Base-by-base conservation (phyloP, 2,888 invertebrate species). In the Tipula lateralis region DNA sequence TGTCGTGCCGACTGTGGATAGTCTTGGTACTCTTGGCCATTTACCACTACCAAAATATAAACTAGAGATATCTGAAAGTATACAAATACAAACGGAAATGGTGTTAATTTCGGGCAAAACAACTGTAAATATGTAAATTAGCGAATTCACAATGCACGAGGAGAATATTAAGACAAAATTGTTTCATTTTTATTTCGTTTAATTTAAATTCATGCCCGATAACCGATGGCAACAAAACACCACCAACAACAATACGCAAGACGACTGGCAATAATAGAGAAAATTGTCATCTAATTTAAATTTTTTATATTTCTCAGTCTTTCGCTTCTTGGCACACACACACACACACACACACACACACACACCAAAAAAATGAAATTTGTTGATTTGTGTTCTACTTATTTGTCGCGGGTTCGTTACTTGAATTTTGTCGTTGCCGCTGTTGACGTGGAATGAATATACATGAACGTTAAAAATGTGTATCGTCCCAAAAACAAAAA, bases 1-100 rank as follows among this genome's bases (percentile, higher is more conserved):
- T 89, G 86, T 83, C 90, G 87, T 12, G 88, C 87, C 84, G 88
- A 88, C 86, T 88, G 88, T 86, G 89, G 88, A 86, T 90, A 90
- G 66, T 90, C 90, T 86, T 90, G 89, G 86, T 90, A 90, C 85
- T 90, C 90, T 87, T 90, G 90, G 36, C 88, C 88, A 39, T 86
- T 83, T 36, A 87, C 87, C 0, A 87, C 86, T 84, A 87, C 87
- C 7, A 84, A 4, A 34, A 85, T 16, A 39, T 85, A 85, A 36
- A 84, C 29, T 44, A 36, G 19, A 13, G 84, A 34, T 36, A 83
- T 34, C 83, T 83, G 19, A 34, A 83, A 83, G 34, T 19, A 83
- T n/a, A n/a, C n/a, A n/a, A 29, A 66, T 30, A 82, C 5, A 30
- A 82, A n/a, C n/a, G n/a, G n/a, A n/a, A 6, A 19, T 66, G 66